phyloP scores from a whole-genome alignment of 2,888 invertebrate species.

The Chymomyza caudatula region DNA sequence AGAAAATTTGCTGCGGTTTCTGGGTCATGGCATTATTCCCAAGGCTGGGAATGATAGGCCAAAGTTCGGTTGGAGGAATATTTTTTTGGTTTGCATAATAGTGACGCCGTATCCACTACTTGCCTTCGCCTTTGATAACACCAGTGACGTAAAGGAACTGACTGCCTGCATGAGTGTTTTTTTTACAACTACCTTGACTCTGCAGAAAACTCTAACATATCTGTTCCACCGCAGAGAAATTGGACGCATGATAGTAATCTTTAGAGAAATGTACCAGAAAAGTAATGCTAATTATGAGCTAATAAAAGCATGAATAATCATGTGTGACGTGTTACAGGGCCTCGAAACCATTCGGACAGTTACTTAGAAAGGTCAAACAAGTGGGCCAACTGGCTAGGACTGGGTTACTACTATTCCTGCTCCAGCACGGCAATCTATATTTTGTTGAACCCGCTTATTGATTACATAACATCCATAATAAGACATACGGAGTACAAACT shows the following conservation, averaged over 20 bases:
- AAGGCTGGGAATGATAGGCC: neutral
- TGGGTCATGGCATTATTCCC: constrained; percentile 54
- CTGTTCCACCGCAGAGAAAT: constrained; percentile 64
- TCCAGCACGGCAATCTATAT: constrained; percentile 69
- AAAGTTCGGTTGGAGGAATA: constrained; percentile 32
- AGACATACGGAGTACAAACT: constrained; percentile 25
- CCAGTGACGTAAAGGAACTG: constrained; percentile 65
- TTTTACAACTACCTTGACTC: constrained; percentile 71
- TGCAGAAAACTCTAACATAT: constrained; percentile 72
- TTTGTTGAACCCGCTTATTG: constrained; percentile 67
- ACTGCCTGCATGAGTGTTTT: constrained; percentile 72
- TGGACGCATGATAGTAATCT: constrained; percentile 58
- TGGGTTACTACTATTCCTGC: constrained; percentile 61
- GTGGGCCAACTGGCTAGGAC: constrained; percentile 51
- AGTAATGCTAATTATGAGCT: constrained; percentile 46
- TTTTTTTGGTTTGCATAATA: constrained; percentile 50
- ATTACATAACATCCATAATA: constrained; percentile 47
- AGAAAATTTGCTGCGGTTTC: constrained; percentile 56
- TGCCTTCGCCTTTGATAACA: constrained; percentile 60
- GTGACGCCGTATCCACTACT: constrained; percentile 74
- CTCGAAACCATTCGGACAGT: constrained; percentile 19
- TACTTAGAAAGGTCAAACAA: constrained; percentile 48
- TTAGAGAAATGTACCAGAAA: constrained; percentile 60
- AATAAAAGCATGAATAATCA: too few species aligned
- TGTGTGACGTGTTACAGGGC: too few species aligned